These are phyloP conservation scores for Acheta domesticus DNA, from an alignment of 2,888 invertebrate genomes.

Conservation along the genomic window DNA sequence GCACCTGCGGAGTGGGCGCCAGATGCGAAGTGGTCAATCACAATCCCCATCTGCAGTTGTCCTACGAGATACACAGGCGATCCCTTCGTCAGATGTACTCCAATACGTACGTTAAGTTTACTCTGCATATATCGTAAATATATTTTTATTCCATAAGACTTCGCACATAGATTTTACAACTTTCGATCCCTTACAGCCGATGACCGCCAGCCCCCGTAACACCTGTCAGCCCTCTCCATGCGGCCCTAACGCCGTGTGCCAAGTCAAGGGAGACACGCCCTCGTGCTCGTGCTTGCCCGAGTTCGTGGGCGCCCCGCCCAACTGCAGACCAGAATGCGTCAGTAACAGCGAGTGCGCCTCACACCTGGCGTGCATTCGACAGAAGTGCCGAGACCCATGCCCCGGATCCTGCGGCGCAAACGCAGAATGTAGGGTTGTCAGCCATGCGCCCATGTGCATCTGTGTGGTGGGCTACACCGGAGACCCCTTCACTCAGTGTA, in stretches of 20 bases:
- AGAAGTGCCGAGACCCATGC: constrained; percentile 59
- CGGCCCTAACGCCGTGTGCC: constrained; percentile 43
- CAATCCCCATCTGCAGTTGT: constrained; percentile 63
- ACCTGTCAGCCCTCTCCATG: constrained; percentile 43
- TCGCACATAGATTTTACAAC: too few species aligned
- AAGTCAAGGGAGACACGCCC: constrained; percentile 50
- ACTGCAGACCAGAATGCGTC: constrained; percentile 50
- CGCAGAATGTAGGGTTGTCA: constrained; percentile 44
- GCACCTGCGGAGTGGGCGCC: constrained; percentile 58
- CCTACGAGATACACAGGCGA: constrained; percentile 59
- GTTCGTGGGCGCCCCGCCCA: constrained; percentile 66
- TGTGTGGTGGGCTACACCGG: constrained; percentile 47
- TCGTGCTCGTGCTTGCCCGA: constrained; percentile 63
- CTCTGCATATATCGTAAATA: neutral
- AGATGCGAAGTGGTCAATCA: constrained; percentile 62
- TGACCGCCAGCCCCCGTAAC: constrained; percentile 39
- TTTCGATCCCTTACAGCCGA: neutral
- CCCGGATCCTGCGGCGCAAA: constrained; percentile 53
- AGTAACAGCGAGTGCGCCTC: constrained; percentile 49
- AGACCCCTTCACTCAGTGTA: constrained; percentile 45
- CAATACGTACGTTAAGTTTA: constrained; percentile 42
- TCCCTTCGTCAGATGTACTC: constrained; percentile 50
- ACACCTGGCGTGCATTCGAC: constrained; percentile 47
- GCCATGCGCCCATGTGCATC: constrained; percentile 47
- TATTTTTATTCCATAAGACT: constrained; percentile 41